Percentiles rank a stretch among this genome's conserved stretches.
These are phyloP conservation scores for Tenthredo amoena DNA, from an alignment of 2,888 invertebrate genomes.

Conservation along the genomic window DNA sequence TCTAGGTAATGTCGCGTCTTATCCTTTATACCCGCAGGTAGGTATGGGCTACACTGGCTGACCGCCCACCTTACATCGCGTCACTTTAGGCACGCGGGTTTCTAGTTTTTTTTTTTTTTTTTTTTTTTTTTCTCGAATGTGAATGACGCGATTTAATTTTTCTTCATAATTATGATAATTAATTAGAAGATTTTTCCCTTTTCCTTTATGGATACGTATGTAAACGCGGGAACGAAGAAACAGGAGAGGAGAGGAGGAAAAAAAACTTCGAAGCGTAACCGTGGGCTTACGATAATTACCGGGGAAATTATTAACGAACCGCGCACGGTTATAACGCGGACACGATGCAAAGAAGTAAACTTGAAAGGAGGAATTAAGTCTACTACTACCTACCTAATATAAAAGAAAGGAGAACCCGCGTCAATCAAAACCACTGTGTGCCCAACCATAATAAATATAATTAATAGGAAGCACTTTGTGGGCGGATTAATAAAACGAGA, in stretches of 20 bases:
- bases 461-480: slow-evolving; percentile 48
- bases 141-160: slow-evolving; percentile 4
- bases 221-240: background rate
- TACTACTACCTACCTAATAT: slow-evolving; percentile 5
- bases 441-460: slow-evolving; percentile 44
- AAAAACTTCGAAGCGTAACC: background rate
- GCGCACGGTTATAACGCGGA: background rate
- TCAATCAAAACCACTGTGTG: slow-evolving; percentile 40
- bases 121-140: background rate
- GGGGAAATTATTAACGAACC: slow-evolving; percentile 34
- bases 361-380: slow-evolving; percentile 44
- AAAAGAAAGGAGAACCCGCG: slow-evolving; percentile 29
- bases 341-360: slow-evolving; percentile 20
- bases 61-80: slow-evolving; percentile 23
- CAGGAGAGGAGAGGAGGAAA: too few relatives aligned
- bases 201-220: background rate
- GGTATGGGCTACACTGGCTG: background rate
- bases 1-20: slow-evolving; percentile 38
- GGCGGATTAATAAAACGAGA: slow-evolving; percentile 26
- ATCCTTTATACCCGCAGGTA: background rate
- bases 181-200: background rate
- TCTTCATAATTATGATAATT: background rate
- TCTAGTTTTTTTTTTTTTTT: too few relatives aligned
- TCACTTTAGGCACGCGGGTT: background rate
- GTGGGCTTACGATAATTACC: slow-evolving; percentile 15